Evolutionary conservation across 2,113 vertebrate species (phyloP), one percentile per base, ranked within the genome.

Genomic region (Ploceus nigricollis): DNA sequence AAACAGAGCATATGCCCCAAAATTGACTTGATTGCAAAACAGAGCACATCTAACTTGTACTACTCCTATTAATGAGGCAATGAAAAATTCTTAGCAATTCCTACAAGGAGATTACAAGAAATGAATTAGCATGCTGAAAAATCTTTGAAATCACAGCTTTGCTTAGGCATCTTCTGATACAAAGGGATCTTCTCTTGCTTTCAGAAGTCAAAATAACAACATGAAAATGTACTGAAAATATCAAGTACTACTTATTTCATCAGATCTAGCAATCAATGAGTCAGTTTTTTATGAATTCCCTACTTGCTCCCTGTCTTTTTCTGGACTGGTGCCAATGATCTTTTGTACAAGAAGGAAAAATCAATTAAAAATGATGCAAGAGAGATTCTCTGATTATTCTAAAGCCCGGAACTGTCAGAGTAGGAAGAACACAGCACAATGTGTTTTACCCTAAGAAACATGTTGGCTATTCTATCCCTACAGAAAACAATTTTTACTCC

Each of bases 341-440:
- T 92, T 68, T 95, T 83, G 19, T 35, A 97, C 70, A 2, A 83
- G 31, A 70, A 61, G 47, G 47, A 93, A 95, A 95, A 97, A 98
- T 97, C 97, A 97, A 97, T 97, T 97, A 93, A 94, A 97, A 97
- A 90, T 89, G 37, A 96, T 40, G 87, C 88, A 91, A 87, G 87
- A 78, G 78, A 89, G 70, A 87, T 54, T 54, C 83, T 73, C 58
- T 86, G 57, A 66, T 68, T 89, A 92, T 93, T 81, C n/a, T 76
- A 96, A 93, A 96, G 87, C 89, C 27, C 85, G 92, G 53, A 90
- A 95, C 87, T 39, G 39, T 54, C 63, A 22, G 39, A 80, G 28
- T 31, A 33, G 48, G 91, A 84, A 72, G 64, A 70, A 39, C 3
- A 42, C 10, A 87, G 65, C 65, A 73, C 54, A 54, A 50, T 16